A percentile compares a stretch with the other conserved stretches of the same genome.
These are phyloP conservation scores for Smutsia gigantea DNA, from an alignment of 2,797 vertebrate species.

Conservation along the genomic window DNA sequence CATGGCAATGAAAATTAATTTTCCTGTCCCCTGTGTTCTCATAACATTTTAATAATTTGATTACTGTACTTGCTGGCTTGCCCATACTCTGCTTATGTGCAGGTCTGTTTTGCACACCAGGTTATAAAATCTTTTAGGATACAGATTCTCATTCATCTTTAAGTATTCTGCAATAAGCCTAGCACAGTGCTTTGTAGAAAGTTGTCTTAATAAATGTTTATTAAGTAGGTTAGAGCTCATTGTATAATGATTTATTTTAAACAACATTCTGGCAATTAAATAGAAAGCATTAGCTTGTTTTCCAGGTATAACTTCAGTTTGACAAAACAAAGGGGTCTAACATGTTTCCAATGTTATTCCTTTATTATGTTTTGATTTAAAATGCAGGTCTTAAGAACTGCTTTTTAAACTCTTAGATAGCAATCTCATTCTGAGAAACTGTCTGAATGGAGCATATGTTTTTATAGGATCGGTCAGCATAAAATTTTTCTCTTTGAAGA, in stretches of 20 bases:
- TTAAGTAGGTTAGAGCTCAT: neutral
- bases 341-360: slow-evolving; percentile 38
- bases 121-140: slow-evolving; percentile 41
- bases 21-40: slow-evolving; percentile 25
- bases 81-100: slow-evolving; percentile 12
- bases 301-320: slow-evolving; percentile 17
- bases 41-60: slow-evolving; percentile 59
- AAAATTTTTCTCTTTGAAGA: slow-evolving; percentile 51
- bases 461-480: slow-evolving; percentile 13
- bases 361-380: slow-evolving; percentile 58
- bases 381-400: slow-evolving; percentile 62
- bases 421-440: slow-evolving; percentile 64
- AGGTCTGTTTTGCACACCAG: slow-evolving; percentile 22
- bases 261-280: neutral
- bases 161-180: neutral
- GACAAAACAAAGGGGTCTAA: neutral
- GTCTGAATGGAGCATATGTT: neutral
- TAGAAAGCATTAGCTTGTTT: slow-evolving; percentile 23
- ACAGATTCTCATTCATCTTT: slow-evolving; percentile 15
- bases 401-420: slow-evolving; percentile 20
- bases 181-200: neutral
- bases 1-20: slow-evolving; percentile 70
- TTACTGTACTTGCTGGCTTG: slow-evolving; percentile 40
- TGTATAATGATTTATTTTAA: slow-evolving; percentile 31
- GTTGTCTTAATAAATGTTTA: slow-evolving; percentile 38